Percentiles rank a stretch among this genome's conserved stretches.
phyloP scores from a whole-genome alignment of 2,888 invertebrate species.

The Helleia helle region DNA sequence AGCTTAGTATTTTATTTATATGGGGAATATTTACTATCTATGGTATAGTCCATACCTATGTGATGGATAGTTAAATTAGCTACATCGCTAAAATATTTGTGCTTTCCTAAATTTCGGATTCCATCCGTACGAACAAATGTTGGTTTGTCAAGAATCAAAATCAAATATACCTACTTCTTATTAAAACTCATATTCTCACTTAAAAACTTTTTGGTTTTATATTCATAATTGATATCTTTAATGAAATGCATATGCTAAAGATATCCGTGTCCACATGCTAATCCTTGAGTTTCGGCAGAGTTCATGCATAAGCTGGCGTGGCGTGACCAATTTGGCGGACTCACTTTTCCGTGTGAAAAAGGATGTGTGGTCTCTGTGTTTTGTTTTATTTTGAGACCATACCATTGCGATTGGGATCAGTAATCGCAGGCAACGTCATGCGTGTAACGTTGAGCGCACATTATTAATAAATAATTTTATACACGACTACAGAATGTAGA shows the following conservation, averaged over 20 bases:
- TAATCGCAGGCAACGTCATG: neutral
- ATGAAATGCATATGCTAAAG: neutral
- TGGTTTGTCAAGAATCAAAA: too few relatives aligned
- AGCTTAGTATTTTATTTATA: too few relatives aligned
- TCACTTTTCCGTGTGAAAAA: slow-evolving; percentile 4
- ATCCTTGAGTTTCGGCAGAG: neutral
- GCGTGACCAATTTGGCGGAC: slow-evolving; percentile 5
- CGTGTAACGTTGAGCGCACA: neutral
- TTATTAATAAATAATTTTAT: neutral
- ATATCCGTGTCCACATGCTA: neutral
- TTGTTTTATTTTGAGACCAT: slow-evolving; percentile 2
- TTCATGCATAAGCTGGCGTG: slow-evolving; percentile 1
- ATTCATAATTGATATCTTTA: neutral
- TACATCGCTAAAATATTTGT: too few relatives aligned
- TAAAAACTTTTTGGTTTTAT: too few relatives aligned
- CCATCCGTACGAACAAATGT: too few relatives aligned
- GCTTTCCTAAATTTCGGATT: too few relatives aligned
- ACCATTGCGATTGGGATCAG: slow-evolving; percentile 1
- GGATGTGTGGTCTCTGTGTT: slow-evolving; percentile 5
- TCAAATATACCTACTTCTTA: too few relatives aligned
- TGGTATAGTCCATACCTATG: too few relatives aligned
- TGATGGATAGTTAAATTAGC: too few relatives aligned
- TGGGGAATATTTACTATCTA: too few relatives aligned
- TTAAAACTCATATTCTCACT: too few relatives aligned
- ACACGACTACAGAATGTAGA: neutral